Evolutionary conservation across 2,888 invertebrate genomes (phyloP).

Genomic region (Ormyrus pomaceus): DNA sequence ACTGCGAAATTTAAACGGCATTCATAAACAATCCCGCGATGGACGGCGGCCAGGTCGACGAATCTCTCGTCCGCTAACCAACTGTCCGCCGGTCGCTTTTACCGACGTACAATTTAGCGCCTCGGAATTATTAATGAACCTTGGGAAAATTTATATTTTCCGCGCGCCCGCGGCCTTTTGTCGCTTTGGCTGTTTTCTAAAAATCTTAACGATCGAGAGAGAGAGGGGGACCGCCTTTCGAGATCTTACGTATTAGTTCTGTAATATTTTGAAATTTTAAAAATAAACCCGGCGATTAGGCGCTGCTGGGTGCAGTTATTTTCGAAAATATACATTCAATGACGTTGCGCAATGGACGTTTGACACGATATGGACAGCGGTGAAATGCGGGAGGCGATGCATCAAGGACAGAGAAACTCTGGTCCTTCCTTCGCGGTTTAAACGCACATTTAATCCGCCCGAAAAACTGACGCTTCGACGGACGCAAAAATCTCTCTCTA

Average conservation of each 20-base stretch:
- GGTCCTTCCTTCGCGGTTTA: too few relatives aligned
- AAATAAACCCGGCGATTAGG: not conserved
- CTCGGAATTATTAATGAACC: slow-evolving; percentile 34
- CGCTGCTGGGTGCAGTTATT: too few relatives aligned
- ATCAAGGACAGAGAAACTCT: too few relatives aligned
- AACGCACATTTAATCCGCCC: too few relatives aligned
- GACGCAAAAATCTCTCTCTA: not conserved
- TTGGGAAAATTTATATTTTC: slow-evolving; percentile 11
- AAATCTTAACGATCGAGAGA: not conserved
- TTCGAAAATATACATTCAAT: slow-evolving; percentile 3
- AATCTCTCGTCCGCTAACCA: not conserved
- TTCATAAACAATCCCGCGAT: not conserved
- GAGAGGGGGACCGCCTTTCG: not conserved
- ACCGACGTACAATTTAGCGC: slow-evolving; percentile 8
- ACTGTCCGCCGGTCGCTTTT: slow-evolving; percentile 1
- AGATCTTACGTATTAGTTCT: not conserved
- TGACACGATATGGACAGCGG: not conserved
- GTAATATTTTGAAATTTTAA: slow-evolving; percentile 26
- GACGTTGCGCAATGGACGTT: not conserved
- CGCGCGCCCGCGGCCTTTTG: not conserved
- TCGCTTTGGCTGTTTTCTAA: not conserved
- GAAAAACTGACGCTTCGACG: too few relatives aligned
- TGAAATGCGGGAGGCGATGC: too few relatives aligned
- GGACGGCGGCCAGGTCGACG: not conserved
- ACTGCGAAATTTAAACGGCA: not conserved